Percentiles rank a stretch among this genome's conserved stretches.
phyloP scores from a whole-genome alignment of 2,797 vertebrate species.

The Enteromius fasciolatus region DNA sequence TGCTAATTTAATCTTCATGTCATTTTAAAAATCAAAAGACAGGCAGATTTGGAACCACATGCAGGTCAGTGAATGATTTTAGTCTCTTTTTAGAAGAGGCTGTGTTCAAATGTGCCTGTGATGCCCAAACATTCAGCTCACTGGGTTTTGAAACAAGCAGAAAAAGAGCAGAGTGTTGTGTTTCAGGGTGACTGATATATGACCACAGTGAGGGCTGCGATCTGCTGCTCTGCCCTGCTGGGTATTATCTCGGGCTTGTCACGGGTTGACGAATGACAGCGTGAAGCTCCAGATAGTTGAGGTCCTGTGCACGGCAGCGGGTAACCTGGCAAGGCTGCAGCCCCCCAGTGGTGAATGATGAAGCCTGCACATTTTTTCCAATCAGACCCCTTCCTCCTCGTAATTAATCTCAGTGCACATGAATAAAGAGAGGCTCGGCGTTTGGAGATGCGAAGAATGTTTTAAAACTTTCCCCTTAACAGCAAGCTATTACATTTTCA shows the following conservation, averaged over 20 bases:
- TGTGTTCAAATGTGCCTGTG: neutral
- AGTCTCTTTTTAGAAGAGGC: neutral
- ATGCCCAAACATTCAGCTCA: neutral
- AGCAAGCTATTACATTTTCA: neutral
- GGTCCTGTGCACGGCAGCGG: slow-evolving; percentile 36
- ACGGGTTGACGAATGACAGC: slow-evolving; percentile 73
- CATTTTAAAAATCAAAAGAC: too few relatives aligned
- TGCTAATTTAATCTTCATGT: neutral
- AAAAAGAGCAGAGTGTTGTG: slow-evolving; percentile 7
- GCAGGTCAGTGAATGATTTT: neutral
- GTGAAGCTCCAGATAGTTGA: slow-evolving; percentile 59
- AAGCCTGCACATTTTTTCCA: slow-evolving; percentile 56
- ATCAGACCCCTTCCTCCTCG: slow-evolving; percentile 30
- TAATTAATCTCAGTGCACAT: neutral
- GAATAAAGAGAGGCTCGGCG: neutral
- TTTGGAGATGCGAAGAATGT: neutral
- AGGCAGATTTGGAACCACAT: neutral
- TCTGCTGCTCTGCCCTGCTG: slow-evolving; percentile 71
- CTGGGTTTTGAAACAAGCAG: neutral
- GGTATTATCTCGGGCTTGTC: slow-evolving; percentile 74
- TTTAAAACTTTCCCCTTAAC: neutral
- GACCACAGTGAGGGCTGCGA: slow-evolving; percentile 66
- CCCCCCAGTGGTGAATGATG: slow-evolving; percentile 71
- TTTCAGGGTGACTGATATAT: slow-evolving; percentile 67
- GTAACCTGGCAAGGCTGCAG: slow-evolving; percentile 49